Base-by-base conservation (phyloP, 2,888 invertebrate genomes). In the Abrostola triplasia region DNA sequence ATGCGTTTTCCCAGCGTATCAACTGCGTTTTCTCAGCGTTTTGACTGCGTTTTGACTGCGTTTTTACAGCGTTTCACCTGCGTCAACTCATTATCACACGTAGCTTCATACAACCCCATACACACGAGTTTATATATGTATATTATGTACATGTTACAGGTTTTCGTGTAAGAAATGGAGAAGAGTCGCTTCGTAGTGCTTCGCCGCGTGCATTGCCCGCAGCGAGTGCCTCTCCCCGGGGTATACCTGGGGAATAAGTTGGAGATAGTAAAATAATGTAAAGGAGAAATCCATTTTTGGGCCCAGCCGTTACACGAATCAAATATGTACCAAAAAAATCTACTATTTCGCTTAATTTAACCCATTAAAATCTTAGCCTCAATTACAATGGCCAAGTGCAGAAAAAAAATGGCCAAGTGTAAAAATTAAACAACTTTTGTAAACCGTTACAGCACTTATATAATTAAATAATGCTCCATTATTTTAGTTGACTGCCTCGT, bases 211-310 rank as follows among this genome's bases (percentile, higher is more conserved):
- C 86, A 98, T 95, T 84, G 98, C 98, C 64, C 99, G 95, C 35
- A 99, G 95, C 12, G 99, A 99, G 89, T 99, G 99, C 72, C 99
- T 95, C 89, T 99, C 99, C 73, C 98, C 98, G 0, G 99, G 99
- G 89, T 99, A 99, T 24, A 99, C 96, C 96, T 99, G 97, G 0
- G 64, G 57, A 41, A 5, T 44, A 49, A 50, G n/a, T 40, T 24
- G 24, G 13, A 13, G 6, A 11, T 11, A 6, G n/a, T n/a, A 40
- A 40, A n/a, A 6, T n/a, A 11, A 40, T 8, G 6, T 40, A 40
- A 9, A 10, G 0, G 0, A 40, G 11, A 9, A 40, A n/a, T n/a
- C n/a, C n/a, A n/a, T n/a, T n/a, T n/a, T n/a, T n/a, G n/a, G n/a
- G n/a, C n/a, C n/a, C n/a, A n/a, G n/a, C n/a, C n/a, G n/a, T n/a